These are phyloP conservation scores for Campylomormyrus tamandua DNA, from an alignment of 2,113 vertebrate genomes.

Conservation along the genomic window DNA sequence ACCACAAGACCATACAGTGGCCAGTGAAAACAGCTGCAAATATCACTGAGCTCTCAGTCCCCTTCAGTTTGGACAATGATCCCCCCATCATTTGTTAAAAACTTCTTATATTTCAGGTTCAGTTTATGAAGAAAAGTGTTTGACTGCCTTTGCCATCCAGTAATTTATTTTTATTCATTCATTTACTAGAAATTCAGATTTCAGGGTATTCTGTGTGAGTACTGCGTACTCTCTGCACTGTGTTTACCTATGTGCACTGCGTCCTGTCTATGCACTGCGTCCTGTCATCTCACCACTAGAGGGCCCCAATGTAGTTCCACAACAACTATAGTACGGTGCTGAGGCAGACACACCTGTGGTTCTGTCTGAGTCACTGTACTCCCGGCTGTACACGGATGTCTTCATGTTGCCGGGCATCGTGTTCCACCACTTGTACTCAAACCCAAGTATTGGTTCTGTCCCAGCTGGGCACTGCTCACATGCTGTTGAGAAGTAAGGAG, in stretches of 20 bases:
- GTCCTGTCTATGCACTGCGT: not conserved
- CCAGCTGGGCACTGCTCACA: constrained; percentile 76
- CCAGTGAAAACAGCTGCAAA: not conserved
- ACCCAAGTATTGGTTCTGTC: constrained; percentile 72
- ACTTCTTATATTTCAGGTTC: not conserved
- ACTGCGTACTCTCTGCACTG: not conserved
- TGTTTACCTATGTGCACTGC: not conserved
- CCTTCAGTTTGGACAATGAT: not conserved
- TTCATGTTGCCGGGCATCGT: constrained; percentile 82
- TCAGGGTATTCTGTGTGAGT: not conserved
- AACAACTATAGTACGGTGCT: not conserved
- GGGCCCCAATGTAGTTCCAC: not conserved
- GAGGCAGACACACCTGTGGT: constrained; percentile 62
- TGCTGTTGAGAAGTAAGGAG: constrained; percentile 49
- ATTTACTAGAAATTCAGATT: not conserved
- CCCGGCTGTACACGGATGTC: constrained; percentile 65
- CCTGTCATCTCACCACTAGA: not conserved
- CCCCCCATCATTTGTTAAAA: not conserved
- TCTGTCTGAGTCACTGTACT: constrained; percentile 68
- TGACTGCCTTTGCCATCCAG: not conserved
- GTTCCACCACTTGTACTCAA: constrained; percentile 98
- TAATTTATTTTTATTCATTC: not conserved
- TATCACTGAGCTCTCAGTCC: not conserved
- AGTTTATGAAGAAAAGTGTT: not conserved
- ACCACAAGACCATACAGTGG: not conserved